Percentiles rank a stretch among this genome's conserved stretches.
These are phyloP conservation scores for Chloroceryle amazona DNA, from an alignment of 2,797 vertebrate genomes.

Conservation along the genomic window DNA sequence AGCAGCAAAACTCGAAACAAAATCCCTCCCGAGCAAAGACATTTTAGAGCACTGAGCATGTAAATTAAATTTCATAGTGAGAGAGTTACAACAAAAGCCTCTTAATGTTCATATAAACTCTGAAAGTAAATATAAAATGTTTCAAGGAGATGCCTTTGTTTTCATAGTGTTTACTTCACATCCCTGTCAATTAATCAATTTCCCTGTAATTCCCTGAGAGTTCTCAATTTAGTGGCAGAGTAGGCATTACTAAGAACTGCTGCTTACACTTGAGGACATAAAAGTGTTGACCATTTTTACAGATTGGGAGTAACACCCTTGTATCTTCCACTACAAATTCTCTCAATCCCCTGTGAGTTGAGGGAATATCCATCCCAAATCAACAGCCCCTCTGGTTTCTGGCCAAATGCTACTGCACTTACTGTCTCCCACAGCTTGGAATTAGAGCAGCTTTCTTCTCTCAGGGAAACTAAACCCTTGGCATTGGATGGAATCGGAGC, in stretches of 20 bases:
- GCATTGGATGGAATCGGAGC: not conserved
- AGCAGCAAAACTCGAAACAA: not conserved
- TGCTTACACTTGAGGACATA: not conserved
- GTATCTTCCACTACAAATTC: not conserved
- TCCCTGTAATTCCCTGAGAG: not conserved
- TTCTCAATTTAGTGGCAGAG: not conserved
- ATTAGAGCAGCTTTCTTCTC: not conserved
- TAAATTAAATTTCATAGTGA: not conserved
- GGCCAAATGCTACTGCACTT: not conserved
- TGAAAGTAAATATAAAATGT: not conserved
- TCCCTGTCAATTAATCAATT: not conserved
- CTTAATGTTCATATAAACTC: not conserved
- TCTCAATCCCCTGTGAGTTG: not conserved
- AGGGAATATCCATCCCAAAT: not conserved
- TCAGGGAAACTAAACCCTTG: not conserved
- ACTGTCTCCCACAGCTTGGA: not conserved
- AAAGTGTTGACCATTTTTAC: not conserved
- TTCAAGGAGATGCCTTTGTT: not conserved
- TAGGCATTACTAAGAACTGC: not conserved
- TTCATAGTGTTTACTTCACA: not conserved
- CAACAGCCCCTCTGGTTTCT: not conserved
- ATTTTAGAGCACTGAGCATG: not conserved
- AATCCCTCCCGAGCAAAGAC: not conserved
- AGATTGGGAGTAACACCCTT: not conserved
- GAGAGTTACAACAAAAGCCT: not conserved